Base-by-base conservation (phyloP, 2,797 vertebrate genomes). In the Chaenodraco wilsoni region DNA sequence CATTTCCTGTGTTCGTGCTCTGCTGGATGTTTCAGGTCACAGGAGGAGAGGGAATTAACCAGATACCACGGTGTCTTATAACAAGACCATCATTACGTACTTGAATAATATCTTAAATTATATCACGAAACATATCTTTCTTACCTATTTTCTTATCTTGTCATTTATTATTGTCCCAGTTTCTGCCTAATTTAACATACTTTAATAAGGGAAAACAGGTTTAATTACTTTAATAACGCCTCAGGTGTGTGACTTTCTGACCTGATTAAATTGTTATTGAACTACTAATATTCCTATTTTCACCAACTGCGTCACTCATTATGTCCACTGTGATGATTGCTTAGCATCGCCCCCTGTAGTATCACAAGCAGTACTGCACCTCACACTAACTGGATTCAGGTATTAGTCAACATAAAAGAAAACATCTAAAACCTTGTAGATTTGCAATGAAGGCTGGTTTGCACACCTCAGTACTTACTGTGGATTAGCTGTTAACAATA, bases 1-100 rank as follows among this genome's bases (percentile, higher is more conserved):
- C 69, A 92, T 93, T 91, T 90, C 73, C 89, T 82, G 70, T 57
- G 71, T 79, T 81, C 83, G 27, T 85, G 84, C 83, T 46, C 78
- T 50, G 54, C 68, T 84, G 75, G n/a, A 65, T 82, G 57, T 51
- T 65, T 81, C 76, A 75, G 72, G 74, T 69, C 79, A 79, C 27
- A 70, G 58, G 60, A 84, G 73, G 54, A 71, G n/a, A 68, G 56
- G 62, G 74, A 72, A 3, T 16, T 58, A 57, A 75, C 43, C 69
- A 54, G 58, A 79, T 45, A 43, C 69, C 13, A 1, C 19, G 11
- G 15, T 13, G 14, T 59, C 9, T 21, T 44, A 55, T 66, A 43
- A 0, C 17, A 57, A 37, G 46, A 58, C 23, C 8, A 9, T 15
- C 10, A 61, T 21, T 27, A 44, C 58, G 15, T 51, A 50, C 4